These are phyloP conservation scores for Bactericera cockerelli DNA, from an alignment of 1,140 invertebrate species.

Conservation along the genomic window DNA sequence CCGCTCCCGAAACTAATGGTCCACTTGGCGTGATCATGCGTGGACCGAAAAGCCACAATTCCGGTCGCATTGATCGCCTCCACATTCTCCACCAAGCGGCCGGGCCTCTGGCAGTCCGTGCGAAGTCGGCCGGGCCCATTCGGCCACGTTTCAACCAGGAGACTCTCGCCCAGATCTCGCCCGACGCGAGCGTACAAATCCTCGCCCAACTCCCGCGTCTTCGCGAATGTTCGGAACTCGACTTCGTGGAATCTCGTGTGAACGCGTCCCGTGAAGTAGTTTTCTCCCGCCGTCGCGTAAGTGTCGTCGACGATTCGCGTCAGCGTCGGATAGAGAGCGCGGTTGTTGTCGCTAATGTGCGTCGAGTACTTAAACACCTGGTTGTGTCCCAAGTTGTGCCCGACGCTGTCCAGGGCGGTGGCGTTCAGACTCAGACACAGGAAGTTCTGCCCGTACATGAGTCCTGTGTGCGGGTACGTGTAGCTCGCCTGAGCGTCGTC, in stretches of 20 bases:
- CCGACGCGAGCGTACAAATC: conserved; percentile 40
- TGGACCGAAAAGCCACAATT: conserved; percentile 47
- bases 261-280: conserved; percentile 41
- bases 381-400: conserved; percentile 25
- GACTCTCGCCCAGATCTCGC: conserved; percentile 27
- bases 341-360: conserved; percentile 31
- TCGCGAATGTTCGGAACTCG: conserved; percentile 61
- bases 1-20: conserved; percentile 36
- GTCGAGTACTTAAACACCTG: neutral
- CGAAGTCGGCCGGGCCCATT: conserved; percentile 30
- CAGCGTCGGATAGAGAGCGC: conserved; percentile 61
- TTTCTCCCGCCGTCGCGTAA: conserved; percentile 32
- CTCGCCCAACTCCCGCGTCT: conserved; percentile 52
- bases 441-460: conserved; percentile 67
- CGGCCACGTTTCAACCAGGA: conserved; percentile 41
- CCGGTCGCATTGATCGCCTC: conserved; percentile 3
- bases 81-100: neutral
- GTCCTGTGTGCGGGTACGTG: conserved; percentile 53
- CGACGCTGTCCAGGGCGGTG: conserved; percentile 48
- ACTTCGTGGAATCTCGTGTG: conserved; percentile 39
- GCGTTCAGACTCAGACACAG: conserved; percentile 60
- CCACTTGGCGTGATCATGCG: conserved; percentile 86
- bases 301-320: conserved; percentile 37
- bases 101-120: conserved; percentile 17
- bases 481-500: conserved; percentile 35